Base-by-base conservation (phyloP, 2,888 invertebrate genomes). In the Nomada goodeniana region DNA sequence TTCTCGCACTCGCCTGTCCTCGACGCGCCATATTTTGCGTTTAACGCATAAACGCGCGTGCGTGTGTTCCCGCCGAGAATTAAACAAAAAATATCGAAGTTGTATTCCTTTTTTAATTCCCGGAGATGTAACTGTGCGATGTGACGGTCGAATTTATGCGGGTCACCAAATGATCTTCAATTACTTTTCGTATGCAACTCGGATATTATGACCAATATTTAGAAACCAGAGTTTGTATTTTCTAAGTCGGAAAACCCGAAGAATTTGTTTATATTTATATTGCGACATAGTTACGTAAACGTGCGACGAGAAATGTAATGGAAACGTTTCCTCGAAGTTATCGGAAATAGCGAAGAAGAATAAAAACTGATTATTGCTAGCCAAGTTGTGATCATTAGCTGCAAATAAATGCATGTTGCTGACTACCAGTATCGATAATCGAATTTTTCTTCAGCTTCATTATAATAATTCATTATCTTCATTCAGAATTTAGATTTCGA, bases 121-220 rank as follows among this genome's bases (percentile, higher is more conserved):
- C 5, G 4, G 0, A 47, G 2, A 7, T 23, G 15, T 47, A 15
- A 15, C 47, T 47, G 47, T 15, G 13, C 47, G 47, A 11, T 4
- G 15, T 47, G 13, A 0, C 13, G 47, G 47, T 7, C 26, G 36
- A 36, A 36, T 36, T 36, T 15, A 7, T 13, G 7, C 29, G 10
- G 59, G 11, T 47, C 47, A 59, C 70, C 47, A 70, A 70, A 59
- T 60, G 70, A 70, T 70, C 29, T 70, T 59, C 47, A 20, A 20
- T 60, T 59, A 29, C 7, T 20, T 11, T 65, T 53, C 13, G 42
- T 36, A 4, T 3, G 26, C 11, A 13, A 15, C 11, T 15, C 2
- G 23, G 59, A 59, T 7, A 26, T 26, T 29, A 0, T 11, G 26
- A 26, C 15, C 3, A 13, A 59, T 7, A 29, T 59, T 59, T 15